Percentiles rank a stretch among this genome's conserved stretches.
phyloP scores from a whole-genome alignment of 2,113 vertebrate genomes.

The Chelonoidis abingdonii region DNA sequence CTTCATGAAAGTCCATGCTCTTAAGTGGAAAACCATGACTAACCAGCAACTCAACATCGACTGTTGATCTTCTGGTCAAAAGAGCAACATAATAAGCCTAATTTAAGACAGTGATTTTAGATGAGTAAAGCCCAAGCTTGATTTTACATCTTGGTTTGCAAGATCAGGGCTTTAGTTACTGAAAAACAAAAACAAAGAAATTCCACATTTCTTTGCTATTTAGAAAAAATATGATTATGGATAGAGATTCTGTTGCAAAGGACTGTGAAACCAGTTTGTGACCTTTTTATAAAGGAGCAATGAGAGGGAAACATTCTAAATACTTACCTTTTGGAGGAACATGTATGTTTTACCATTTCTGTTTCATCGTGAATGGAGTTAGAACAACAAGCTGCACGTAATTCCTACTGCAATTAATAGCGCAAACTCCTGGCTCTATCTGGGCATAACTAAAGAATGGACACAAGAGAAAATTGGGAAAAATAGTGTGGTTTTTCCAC shows the following conservation, averaged over 20 bases:
- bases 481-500: neutral
- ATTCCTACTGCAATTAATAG: neutral
- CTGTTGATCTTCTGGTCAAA: neutral
- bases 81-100: neutral
- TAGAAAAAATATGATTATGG: neutral
- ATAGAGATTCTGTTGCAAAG: conserved; percentile 35
- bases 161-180: neutral
- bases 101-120: neutral
- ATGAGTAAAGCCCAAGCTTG: too few relatives aligned
- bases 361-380: neutral
- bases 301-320: neutral
- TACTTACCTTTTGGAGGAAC: neutral
- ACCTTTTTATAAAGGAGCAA: neutral
- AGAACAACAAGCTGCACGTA: neutral
- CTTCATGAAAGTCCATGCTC: neutral
- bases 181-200: neutral
- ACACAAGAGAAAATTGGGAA: neutral
- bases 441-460: neutral
- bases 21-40: neutral
- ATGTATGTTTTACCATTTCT: neutral
- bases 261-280: neutral
- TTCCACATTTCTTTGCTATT: neutral
- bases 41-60: neutral
- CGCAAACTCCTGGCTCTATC: neutral
- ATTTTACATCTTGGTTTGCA: neutral